Evolutionary conservation across 2,113 vertebrate genomes (phyloP), one percentile per base, ranked within the genome.

Genomic region (Gavialis gangeticus): DNA sequence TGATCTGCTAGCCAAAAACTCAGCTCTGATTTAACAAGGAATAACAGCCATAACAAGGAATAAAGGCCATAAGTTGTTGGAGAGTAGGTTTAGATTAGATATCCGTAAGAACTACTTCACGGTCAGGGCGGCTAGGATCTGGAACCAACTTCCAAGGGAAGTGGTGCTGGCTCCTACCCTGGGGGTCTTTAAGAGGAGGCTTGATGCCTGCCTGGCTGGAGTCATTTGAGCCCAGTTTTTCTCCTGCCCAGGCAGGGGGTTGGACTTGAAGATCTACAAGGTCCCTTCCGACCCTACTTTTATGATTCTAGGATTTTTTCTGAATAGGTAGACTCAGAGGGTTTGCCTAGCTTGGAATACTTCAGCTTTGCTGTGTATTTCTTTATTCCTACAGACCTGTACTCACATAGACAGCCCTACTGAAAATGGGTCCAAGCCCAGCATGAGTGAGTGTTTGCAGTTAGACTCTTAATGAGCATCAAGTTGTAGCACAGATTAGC

Each of bases 51-150:
- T 28, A 1, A 85, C 34, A 34, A 69, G 15, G 25, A 76, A 95
- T 95, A 67, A 14, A 75, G 91, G n/a, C 21, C 62, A 95, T 28
- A 1, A 85, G 28, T 96, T 92, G 95, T 93, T 85, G 67, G 60
- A 75, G 57, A 34, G 4, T 34, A 34, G 34, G 34, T 34, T 92
- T 64, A 78, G 25, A 60, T 25, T 80, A 55, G 78, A 18, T 88
- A 88, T 46, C 21, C 34, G 2, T 57, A 14, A 75, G 54, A 90
- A 81, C 5, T 34, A 34, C 34, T 34, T 34, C 34, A 34, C 34
- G 34, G 34, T 34, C 34, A 34, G 34, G 34, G 34, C 34, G 34
- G 34, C 34, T 34, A 34, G 34, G 34, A 34, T 34, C 34, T 34
- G 34, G 34, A 34, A 34, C 34, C 34, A 34, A 34, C 34, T 34